A percentile compares a stretch with the other conserved stretches of the same genome.
Evolutionary conservation across 1,140 invertebrate species (phyloP).

Genomic region (Metaphire vulgaris): DNA sequence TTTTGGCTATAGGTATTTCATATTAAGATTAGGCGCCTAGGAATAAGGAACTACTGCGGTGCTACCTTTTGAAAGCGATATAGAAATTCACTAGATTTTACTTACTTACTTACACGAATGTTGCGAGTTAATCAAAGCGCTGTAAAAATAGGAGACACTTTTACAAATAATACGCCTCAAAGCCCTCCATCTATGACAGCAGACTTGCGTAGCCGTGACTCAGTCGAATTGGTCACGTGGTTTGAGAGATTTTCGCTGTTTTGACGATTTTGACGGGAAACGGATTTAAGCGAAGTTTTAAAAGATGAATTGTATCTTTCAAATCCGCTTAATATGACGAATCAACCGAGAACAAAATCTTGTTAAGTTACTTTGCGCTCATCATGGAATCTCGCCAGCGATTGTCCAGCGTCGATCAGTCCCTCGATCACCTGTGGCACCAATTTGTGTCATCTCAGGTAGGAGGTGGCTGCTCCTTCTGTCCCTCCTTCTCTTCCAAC

Average conservation of each 20-base stretch:
- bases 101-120: no score
- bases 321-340: not conserved
- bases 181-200: no score
- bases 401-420: not conserved
- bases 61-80: no score
- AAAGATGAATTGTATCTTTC: not conserved
- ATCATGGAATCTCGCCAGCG: not conserved
- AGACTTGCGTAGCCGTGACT: no score
- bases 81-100: no score
- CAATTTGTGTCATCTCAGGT: not conserved
- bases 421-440: not conserved
- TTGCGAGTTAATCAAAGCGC: no score
- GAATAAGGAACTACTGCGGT: no score
- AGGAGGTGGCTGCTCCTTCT: not conserved
- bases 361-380: not conserved
- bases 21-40: no score
- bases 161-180: no score
- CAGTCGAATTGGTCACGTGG: constrained; percentile 2
- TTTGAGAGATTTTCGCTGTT: no score
- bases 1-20: no score
- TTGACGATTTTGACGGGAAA: not conserved
- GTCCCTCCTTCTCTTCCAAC: not conserved
- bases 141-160: no score
- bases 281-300: not conserved
- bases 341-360: not conserved